Percentiles rank a stretch among this genome's conserved stretches.
phyloP scores from a whole-genome alignment of 2,888 invertebrate species.

The Lamellibrachia columna region DNA sequence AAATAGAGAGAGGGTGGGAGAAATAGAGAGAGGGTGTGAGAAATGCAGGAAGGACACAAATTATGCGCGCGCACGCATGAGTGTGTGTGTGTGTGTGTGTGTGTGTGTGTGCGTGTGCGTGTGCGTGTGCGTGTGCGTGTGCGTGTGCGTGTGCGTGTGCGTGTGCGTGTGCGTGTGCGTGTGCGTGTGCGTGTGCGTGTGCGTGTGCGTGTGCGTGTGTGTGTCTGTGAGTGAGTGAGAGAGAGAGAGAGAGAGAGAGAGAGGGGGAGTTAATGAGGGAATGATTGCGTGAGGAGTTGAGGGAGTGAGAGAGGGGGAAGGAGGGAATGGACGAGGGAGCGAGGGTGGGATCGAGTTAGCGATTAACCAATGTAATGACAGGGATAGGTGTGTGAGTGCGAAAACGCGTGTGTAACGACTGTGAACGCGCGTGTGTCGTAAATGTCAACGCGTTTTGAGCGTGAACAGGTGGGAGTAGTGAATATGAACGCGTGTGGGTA shows the following conservation, averaged over 20 bases:
- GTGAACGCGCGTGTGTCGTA: background rate
- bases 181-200: background rate
- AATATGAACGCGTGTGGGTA: background rate
- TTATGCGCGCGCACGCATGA: background rate
- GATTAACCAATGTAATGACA: background rate
- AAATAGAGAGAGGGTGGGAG: no score
- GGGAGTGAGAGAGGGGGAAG: background rate
- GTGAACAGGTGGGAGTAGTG: background rate
- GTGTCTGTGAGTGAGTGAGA: background rate
- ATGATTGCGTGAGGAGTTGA: background rate
- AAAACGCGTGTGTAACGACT: no score
- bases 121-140: background rate
- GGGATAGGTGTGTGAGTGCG: background rate
- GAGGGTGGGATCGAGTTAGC: background rate
- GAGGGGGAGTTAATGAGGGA: background rate
- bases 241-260: background rate
- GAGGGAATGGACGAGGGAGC: background rate
- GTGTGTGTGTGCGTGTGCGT: background rate
- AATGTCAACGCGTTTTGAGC: background rate
- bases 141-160: background rate
- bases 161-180: background rate
- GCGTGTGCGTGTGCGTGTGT: background rate
- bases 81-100: background rate
- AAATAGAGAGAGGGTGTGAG: background rate
- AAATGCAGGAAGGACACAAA: no score